Evolutionary conservation across 2,113 vertebrate genomes (phyloP), one percentile per base, ranked within the genome.

Genomic region (Plotosus lineatus): DNA sequence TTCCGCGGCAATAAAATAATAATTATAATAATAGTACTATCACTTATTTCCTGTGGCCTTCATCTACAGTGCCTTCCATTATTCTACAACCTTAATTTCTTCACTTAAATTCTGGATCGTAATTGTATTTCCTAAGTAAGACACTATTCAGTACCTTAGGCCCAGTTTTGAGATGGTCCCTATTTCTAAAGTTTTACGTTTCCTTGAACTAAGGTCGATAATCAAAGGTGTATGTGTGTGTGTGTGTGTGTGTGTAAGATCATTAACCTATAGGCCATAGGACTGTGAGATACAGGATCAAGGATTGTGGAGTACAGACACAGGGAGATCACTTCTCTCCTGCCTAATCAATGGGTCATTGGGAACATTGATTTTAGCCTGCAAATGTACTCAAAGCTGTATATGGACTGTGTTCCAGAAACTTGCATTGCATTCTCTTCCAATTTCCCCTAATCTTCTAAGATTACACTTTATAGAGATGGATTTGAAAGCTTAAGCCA

Each of bases 341-440:
- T 78, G 68, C 58, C 78, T 83, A 83, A 86, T 86, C 85, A 78
- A 72, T 87, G 78, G 83, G 75, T 85, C 78, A 85, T 81, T 81
- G 80, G 65, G 55, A 77, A 76, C 77, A 84, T 83, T 75, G 83
- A 83, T 87, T 87, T 78, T 12, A 75, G 58, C 21, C 60, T 56
- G 82, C 68, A 83, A 66, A 83, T 84, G 80, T 80, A 83, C 83
- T 87, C 38, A 61, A 78, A 83, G 83, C 75, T 83, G 78, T 78
- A 83, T 75, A 81, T 85, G 80, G 72, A 75, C 68, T 81, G 46
- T 48, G 46, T 78, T 81, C 78, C 75, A 40, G 66, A 53, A 78
- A 78, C 86, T 75, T 72, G 60, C 81, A 85, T 75, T 78, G 81
- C 46, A 71, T 74, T 82, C 68, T 36, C 63, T 78, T 61, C 56